Base-by-base conservation (phyloP, 1,140 invertebrate species). In the Diuraphis noxia region DNA sequence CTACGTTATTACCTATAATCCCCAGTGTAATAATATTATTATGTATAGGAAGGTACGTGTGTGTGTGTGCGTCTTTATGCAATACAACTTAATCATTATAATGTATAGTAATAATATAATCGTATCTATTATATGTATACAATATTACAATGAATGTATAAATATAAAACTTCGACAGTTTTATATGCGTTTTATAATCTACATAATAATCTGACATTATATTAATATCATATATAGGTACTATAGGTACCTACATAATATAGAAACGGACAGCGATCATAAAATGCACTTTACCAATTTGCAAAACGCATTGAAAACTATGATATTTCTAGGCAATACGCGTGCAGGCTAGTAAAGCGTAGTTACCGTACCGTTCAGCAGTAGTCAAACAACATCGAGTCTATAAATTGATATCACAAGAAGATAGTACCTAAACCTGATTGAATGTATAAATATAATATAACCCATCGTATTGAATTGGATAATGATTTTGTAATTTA, bases 71-170 rank as follows among this genome's bases (percentile, higher is more conserved):
- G 43, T 34, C 84, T 34, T 49, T 86, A n/a, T 34, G 13, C 56
- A 36, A 49, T 49, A 86, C 84, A 43, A 49, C 84, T 86, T 49
- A 49, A 86, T 86, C 84, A 23, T 30, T 82, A n/a, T 56, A n/a
- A 63, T n/a, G 19, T 63, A 85, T 10, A 43, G 81, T 6, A 17
- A 85, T 43, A 46, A 43, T 43, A 84, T 43, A 4, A 81, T 23
- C 7, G 17, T n/a, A 25, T 19, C 30, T 43, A 85, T 46, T 46
- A 85, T 82, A 30, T n/a, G 10, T 19, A 77, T 19, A 46, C 84
- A 86, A 49, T 85, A n/a, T 36, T 19, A 46, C 84, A 86, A 49
- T 85, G 41, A 34, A 49, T 13, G 84, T 49, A 86, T 86, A 86
- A 86, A 86, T 36, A 84, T 43, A 86, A 36, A 86, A 86, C 0